These are phyloP conservation scores for Hipposideros larvatus DNA, from an alignment of 2,797 vertebrate species.

Conservation along the genomic window DNA sequence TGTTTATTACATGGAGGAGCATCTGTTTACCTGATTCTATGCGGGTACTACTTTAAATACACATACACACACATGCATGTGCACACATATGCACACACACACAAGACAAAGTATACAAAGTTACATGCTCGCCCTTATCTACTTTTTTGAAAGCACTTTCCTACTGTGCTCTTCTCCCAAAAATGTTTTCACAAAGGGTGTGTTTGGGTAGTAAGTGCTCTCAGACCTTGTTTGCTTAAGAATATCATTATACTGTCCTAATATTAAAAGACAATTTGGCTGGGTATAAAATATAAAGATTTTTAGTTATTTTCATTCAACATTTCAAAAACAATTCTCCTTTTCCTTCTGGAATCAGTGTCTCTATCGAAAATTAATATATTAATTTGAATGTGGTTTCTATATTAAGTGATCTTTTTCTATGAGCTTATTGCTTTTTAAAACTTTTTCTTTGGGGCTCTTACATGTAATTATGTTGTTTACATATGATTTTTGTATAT, in stretches of 20 bases:
- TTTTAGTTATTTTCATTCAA: background rate
- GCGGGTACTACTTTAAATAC: background rate
- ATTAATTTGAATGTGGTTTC: conserved; percentile 33
- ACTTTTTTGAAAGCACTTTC: background rate
- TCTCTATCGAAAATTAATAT: background rate
- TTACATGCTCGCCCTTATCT: background rate
- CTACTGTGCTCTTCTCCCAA: background rate
- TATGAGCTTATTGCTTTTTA: background rate
- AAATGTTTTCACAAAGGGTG: background rate
- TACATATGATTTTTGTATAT: background rate
- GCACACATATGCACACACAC: background rate
- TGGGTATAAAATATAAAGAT: conserved; percentile 50
- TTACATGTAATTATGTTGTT: background rate
- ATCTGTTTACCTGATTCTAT: background rate
- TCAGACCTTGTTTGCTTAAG: background rate
- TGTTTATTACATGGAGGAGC: background rate
- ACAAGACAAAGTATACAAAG: background rate
- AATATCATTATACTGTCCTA: background rate
- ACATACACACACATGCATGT: background rate
- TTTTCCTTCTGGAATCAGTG: background rate
- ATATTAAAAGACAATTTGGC: background rate
- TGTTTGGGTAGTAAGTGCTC: background rate
- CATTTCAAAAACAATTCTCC: conserved; percentile 9
- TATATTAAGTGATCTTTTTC: background rate
- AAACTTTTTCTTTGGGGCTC: background rate